Evolutionary conservation across 2,888 invertebrate species (phyloP), one percentile per base, ranked within the genome.

Genomic region (Myathropa florea): DNA sequence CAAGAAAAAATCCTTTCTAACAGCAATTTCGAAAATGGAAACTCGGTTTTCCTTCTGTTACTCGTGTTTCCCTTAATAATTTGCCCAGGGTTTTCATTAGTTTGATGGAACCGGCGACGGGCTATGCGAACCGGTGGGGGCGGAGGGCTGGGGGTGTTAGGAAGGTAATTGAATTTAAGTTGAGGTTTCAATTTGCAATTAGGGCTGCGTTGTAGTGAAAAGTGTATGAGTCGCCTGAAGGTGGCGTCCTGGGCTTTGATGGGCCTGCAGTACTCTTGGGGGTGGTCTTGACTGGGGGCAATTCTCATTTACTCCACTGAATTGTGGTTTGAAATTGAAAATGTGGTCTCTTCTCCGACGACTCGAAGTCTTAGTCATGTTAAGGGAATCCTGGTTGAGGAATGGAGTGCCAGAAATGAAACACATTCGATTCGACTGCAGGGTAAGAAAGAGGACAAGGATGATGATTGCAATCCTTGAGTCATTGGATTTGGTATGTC

Each of bases 111-210:
- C 12, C 21, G 39, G 1, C 18, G 55, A 14, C 21, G 55, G 55
- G 14, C 60, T 30, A 24, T 60, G 18, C n/a, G n/a, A n/a, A n/a
- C n/a, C n/a, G n/a, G n/a, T 12, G 30, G 18, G 18, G 4, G 36
- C 33, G 18, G 18, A 18, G 18, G 46, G 46, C 18, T 18, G n/a
- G n/a, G 10, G 4, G 28, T 18, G 63, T 26, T 14, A 55, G 72
- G 46, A 65, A 72, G 63, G 81, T 81, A 84, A 84, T 80, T 84
- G 80, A 84, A 72, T 84, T 80, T 76, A 33, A 84, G 80, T 71
- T 80, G 76, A 76, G 84, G 81, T 81, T 84, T 71, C 61, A 81
- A 76, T 84, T 81, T 85, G 46, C 81, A 68, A 85, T 76, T 61
- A 59, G 72, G 46, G 21, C 14, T 33, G 6, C 75, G n/a, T 21